Evolutionary conservation across 2,113 vertebrate species (phyloP).

Genomic region (Bubo blakistoni): DNA sequence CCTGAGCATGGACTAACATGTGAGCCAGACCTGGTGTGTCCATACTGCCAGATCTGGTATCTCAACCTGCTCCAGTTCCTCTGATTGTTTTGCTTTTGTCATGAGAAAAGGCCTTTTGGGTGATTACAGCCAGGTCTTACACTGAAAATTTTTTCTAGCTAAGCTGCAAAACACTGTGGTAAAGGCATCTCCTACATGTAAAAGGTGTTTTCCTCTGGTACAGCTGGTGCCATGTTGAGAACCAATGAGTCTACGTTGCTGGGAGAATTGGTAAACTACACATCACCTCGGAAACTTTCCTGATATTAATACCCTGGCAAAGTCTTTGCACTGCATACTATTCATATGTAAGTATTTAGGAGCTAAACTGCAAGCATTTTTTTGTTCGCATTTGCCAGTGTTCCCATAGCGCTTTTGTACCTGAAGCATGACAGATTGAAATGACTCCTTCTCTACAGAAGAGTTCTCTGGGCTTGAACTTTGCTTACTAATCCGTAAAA

Average conservation of each 20-base stretch:
- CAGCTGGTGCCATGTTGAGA: not conserved
- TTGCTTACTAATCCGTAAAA: not conserved
- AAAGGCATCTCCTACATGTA: too few species aligned
- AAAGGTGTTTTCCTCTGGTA: not conserved
- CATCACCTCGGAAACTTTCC: rapidly evolving
- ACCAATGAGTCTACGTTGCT: not conserved
- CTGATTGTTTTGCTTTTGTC: not conserved
- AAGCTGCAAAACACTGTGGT: not conserved
- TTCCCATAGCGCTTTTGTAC: not conserved
- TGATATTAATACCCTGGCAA: not conserved
- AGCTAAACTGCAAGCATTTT: not conserved
- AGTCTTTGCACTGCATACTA: not conserved
- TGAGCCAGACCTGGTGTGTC: not conserved
- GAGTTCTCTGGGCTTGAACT: not conserved
- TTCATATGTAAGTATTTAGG: not conserved
- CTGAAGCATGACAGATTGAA: not conserved
- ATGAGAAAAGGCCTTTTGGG: not conserved
- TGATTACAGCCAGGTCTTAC: not conserved
- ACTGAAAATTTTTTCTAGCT: not conserved
- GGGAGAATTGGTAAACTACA: not conserved
- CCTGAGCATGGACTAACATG: not conserved
- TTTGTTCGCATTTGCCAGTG: rapidly evolving
- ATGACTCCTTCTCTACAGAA: not conserved
- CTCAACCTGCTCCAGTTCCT: not conserved
- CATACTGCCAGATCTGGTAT: not conserved